Percentiles rank a stretch among this genome's conserved stretches.
These are phyloP conservation scores for Pachypeltis micranthus DNA, from an alignment of 1,140 invertebrate genomes.

Conservation along the genomic window DNA sequence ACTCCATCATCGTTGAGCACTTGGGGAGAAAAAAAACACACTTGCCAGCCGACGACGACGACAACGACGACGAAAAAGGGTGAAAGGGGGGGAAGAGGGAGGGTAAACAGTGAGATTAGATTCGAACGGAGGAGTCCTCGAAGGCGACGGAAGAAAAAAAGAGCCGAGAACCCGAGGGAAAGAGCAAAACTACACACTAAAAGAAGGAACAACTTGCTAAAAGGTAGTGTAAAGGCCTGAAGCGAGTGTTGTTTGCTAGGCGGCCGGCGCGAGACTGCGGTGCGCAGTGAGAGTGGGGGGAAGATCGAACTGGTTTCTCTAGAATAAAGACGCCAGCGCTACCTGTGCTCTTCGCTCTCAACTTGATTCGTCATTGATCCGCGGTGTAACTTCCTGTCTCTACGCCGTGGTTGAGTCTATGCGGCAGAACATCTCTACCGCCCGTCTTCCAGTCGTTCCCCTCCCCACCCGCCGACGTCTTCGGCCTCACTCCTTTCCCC, in stretches of 20 bases:
- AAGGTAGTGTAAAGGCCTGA: slow-evolving; percentile 10
- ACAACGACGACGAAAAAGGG: too few species aligned
- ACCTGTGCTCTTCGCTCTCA: not conserved
- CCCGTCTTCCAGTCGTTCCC: too few species aligned
- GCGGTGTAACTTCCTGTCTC: not conserved
- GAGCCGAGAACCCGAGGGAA: slow-evolving; percentile 13
- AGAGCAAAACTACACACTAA: slow-evolving; percentile 17
- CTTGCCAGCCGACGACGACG: too few species aligned
- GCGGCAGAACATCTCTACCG: too few species aligned
- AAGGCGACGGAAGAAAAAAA: not conserved
- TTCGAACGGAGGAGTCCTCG: too few species aligned
- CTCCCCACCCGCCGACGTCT: not conserved
- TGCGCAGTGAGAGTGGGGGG: slow-evolving; percentile 8
- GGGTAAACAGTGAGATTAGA: slow-evolving; percentile 3
- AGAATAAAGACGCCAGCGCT: slow-evolving; percentile 8
- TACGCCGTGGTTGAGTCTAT: not conserved
- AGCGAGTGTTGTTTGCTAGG: slow-evolving; percentile 5
- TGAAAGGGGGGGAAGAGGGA: not conserved
- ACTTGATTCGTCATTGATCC: slow-evolving; percentile 4
- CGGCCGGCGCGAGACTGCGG: slow-evolving; percentile 14
- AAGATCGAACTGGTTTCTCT: slow-evolving; percentile 7
- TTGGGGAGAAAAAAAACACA: too few species aligned
- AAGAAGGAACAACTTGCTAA: slow-evolving; percentile 15
- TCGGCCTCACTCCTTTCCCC: too few species aligned
- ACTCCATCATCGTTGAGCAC: slow-evolving; percentile 22